Evolutionary conservation across 2,888 invertebrate genomes (phyloP).

Genomic region (Noctua comes): DNA sequence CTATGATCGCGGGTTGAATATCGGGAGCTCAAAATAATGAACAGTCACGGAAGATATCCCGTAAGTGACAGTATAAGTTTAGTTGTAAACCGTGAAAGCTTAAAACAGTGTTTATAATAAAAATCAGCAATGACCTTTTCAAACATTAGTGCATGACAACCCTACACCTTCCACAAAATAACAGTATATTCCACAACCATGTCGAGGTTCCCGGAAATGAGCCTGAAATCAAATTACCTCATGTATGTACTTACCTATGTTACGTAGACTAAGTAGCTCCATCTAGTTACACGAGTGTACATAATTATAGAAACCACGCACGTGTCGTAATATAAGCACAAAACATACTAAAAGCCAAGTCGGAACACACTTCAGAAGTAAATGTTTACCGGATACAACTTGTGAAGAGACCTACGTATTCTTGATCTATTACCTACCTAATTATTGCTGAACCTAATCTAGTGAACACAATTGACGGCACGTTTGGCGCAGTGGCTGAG

Average conservation of each 20-base stretch:
- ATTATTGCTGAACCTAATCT: neutral
- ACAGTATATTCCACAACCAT: neutral
- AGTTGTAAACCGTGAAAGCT: too few relatives aligned
- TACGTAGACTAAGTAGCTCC: neutral
- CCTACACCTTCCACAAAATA: neutral
- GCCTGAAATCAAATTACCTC: neutral
- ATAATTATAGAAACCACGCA: neutral
- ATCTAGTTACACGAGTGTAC: conserved; percentile 15
- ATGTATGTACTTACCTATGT: neutral
- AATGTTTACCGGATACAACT: neutral
- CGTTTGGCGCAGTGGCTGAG: too few relatives aligned
- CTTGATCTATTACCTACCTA: neutral
- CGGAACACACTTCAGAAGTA: neutral
- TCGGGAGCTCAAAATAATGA: too few relatives aligned
- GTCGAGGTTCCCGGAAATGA: neutral
- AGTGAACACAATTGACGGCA: too few relatives aligned
- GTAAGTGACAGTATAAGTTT: too few relatives aligned
- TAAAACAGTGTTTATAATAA: too few relatives aligned
- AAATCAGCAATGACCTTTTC: neutral
- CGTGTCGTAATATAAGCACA: neutral
- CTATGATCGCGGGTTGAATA: too few relatives aligned
- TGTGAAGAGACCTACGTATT: neutral
- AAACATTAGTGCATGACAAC: neutral
- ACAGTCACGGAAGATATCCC: too few relatives aligned
- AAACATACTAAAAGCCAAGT: neutral